These are phyloP conservation scores for Lycaena phlaeas DNA, from an alignment of 2,888 invertebrate genomes.

Conservation along the genomic window DNA sequence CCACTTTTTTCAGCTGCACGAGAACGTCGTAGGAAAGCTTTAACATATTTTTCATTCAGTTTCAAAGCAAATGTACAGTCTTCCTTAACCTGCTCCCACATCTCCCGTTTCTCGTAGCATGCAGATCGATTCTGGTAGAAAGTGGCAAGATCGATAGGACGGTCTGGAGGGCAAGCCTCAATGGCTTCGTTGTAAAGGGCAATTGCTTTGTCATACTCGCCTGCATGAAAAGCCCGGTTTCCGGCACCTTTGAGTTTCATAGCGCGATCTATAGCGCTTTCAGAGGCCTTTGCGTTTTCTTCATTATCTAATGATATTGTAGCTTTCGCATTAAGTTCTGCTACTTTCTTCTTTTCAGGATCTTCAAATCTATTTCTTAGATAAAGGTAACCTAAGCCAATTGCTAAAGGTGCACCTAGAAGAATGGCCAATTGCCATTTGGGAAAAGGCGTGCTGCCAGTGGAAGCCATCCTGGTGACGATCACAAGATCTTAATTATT, in stretches of 20 bases:
- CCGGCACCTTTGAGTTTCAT: conserved; percentile 89
- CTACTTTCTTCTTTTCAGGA: conserved; percentile 68
- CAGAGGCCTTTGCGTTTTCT: conserved; percentile 55
- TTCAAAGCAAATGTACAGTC: conserved; percentile 91
- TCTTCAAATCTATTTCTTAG: conserved; percentile 73
- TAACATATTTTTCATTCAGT: conserved; percentile 88
- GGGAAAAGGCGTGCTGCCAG: conserved; percentile 75
- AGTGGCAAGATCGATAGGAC: conserved; percentile 84
- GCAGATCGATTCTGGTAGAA: conserved; percentile 98
- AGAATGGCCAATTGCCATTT: conserved; percentile 92
- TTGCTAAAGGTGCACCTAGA: conserved; percentile 86
- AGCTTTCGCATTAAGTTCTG: conserved; percentile 65
- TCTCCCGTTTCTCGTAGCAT: conserved; percentile 91
- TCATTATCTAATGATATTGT: conserved; percentile 76
- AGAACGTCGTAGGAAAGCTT: conserved; percentile 89
- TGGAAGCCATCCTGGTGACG: conserved; percentile 51
- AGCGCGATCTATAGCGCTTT: conserved; percentile 80
- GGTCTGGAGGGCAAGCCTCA: conserved; percentile 85
- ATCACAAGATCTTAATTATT: conserved; percentile 36
- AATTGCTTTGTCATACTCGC: conserved; percentile 94
- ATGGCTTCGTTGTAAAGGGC: conserved; percentile 93
- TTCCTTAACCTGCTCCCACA: conserved; percentile 86
- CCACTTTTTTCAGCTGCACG: conserved; percentile 86
- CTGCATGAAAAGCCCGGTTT: conserved; percentile 87
- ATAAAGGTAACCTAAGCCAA: conserved; percentile 87